Base-by-base conservation (phyloP, 53 echinoderm and acorn worm species). In the Temnopleurus reevesii region DNA sequence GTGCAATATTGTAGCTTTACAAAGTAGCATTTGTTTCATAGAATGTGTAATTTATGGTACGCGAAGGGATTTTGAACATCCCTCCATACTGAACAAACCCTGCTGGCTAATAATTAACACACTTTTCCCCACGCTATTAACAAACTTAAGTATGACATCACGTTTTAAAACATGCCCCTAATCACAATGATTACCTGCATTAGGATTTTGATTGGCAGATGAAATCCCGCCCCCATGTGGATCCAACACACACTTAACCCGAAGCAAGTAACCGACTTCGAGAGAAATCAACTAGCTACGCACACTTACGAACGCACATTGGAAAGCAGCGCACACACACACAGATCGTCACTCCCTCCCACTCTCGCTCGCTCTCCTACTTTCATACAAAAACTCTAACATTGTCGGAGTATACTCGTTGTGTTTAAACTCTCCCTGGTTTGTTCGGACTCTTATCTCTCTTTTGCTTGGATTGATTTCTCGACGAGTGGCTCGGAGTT, bases 261-360 rank as follows among this genome's bases (percentile, higher is more conserved):
- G 12, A 61, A 13, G 33, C 30, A 33, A 36, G 29, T 33, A n/a
- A 83, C 83, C 33, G 49, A 83, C 83, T 54, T 21, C 18, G 12
- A 83, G 55, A 31, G 36, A 18, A 56, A 4, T 36, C 85, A 60
- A 38, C 43, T 46, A 85, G 24, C 59, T 60, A 85, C 85, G 57
- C 61, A 85, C 85, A 71, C 71, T 57, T 10, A 85, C 59, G 57
- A 44, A 85, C 85, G 60, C 59, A 85, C 46, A 60, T 29, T 57
- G 12, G 36, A 35, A 45, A 57, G 24, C 85, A 60, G n/a, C 76
- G 53, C 55, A 83, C 83, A 56, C 83, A 47, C 53, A 47, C 57
- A 25, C 26, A 13, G 34, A 8, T 56, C 30, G 55, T 28, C 31
- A 3, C 24, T 9, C 77, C 18, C 41, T 9, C 77, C 18, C 29